Evolutionary conservation across 2,797 vertebrate species (phyloP), one percentile per base, ranked within the genome.

Genomic region (Myiotriccus ornatus): DNA sequence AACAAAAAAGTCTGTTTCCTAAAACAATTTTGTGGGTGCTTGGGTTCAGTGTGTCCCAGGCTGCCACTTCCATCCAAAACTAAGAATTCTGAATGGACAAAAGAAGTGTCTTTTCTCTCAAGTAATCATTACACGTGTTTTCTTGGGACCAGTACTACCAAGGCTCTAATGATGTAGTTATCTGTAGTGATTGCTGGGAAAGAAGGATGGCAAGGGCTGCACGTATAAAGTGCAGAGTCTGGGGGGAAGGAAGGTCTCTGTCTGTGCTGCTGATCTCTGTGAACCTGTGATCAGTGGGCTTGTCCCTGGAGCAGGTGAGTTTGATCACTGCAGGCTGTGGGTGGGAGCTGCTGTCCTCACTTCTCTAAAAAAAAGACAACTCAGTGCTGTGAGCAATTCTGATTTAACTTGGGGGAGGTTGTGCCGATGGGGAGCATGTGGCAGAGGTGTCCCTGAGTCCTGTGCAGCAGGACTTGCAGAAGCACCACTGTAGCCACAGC

Each of bases 181-280:
- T 27, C 52, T 2, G 1, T 57, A 68, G 67, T 0, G 1, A 20
- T 46, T 5, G 1, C 49, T 46, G 68, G 35, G 39, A 50, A 67
- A 35, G 65, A 55, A 35, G 60, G 37, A 20, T 23, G 60, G 21
- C 27, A 30, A 68, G 44, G 19, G 44, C 52, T 62, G 22, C 28
- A 1, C 13, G 46, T 69, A 16, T 24, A 62, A 68, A 28, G 27
- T 43, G 20, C 47, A 1, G 2, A 23, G 35, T 21, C 50, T 65
- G 57, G 18, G 24, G 59, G 65, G 57, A 17, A 32, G 47, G 49
- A 52, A 41, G 41, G 41, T 25, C 35, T 62, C 30, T 74, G 25
- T 59, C 37, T 62, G 20, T 49, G 27, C 73, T 68, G 35, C 49
- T 39, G 34, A 7, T 53, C 37, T 73, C 43, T 47, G 7, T 75